phyloP scores from a whole-genome alignment of 2,797 vertebrate species.

The Buphagus erythrorhynchus region DNA sequence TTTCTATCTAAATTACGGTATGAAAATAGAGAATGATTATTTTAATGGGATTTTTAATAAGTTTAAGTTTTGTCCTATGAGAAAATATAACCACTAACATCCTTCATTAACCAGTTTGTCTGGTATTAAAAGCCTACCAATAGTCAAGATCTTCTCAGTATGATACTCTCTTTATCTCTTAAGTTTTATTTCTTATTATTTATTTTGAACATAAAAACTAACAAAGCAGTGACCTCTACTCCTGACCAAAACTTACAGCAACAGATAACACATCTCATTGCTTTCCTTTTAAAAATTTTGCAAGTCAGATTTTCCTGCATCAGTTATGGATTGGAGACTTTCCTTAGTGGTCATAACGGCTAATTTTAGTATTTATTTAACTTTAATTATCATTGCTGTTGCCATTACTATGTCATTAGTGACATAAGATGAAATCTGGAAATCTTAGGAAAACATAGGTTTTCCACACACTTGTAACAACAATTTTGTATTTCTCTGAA shows the following conservation, averaged over 20 bases:
- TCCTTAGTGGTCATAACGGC: neutral
- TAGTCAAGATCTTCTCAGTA: neutral
- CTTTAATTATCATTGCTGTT: neutral
- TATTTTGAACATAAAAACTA: neutral
- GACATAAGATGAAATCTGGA: neutral
- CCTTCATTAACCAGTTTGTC: neutral
- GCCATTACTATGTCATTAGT: neutral
- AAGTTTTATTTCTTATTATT: neutral
- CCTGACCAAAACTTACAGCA: neutral
- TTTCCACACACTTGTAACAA: neutral
- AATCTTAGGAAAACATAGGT: neutral
- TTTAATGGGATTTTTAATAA: neutral
- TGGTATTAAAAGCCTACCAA: neutral
- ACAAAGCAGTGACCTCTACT: neutral
- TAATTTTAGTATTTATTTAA: neutral
- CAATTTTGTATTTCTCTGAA: neutral
- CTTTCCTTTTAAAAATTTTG: neutral
- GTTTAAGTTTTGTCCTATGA: neutral
- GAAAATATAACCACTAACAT: neutral
- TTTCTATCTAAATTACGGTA: neutral
- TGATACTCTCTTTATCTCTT: neutral
- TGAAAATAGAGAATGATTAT: neutral
- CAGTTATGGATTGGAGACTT: neutral
- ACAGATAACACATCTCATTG: neutral
- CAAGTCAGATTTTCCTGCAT: neutral